phyloP scores from a whole-genome alignment of 2,797 vertebrate genomes.

The Premnoplex brunnescens region DNA sequence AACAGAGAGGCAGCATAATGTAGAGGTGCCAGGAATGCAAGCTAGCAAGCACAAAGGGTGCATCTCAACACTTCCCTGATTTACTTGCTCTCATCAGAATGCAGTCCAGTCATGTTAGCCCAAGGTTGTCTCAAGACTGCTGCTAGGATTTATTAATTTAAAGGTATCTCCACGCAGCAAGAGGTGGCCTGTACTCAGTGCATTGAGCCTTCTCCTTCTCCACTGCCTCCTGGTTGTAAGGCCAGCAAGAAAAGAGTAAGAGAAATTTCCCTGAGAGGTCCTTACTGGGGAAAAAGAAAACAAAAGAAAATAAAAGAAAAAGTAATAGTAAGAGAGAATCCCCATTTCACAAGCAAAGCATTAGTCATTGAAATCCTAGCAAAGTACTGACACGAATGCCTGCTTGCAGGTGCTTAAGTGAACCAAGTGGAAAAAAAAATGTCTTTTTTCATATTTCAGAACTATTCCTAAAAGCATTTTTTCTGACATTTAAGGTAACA shows the following conservation, averaged over 20 bases:
- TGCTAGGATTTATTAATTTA: background rate
- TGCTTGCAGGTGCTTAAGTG: background rate
- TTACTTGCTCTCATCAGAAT: background rate
- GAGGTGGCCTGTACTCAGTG: background rate
- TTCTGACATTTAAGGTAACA: background rate
- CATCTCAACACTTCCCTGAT: background rate
- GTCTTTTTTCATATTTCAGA: background rate
- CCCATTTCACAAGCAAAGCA: background rate
- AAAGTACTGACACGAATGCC: background rate
- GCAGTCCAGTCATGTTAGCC: background rate
- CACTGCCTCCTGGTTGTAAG: background rate
- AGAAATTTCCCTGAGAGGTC: background rate
- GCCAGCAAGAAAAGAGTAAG: background rate
- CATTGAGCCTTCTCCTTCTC: background rate
- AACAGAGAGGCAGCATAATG: background rate
- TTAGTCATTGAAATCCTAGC: background rate
- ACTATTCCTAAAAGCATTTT: background rate
- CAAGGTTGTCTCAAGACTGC: background rate
- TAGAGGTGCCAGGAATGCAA: background rate
- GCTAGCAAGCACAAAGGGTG: background rate
- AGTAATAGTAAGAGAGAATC: background rate
- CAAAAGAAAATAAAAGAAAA: background rate
- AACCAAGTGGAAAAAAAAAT: background rate
- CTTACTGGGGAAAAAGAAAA: accelerated
- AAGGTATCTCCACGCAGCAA: background rate